Percentiles rank a stretch among this genome's conserved stretches.
Conservation (phyloP, 1,140 invertebrate species). For the Pachypsylla venusta region DNA sequence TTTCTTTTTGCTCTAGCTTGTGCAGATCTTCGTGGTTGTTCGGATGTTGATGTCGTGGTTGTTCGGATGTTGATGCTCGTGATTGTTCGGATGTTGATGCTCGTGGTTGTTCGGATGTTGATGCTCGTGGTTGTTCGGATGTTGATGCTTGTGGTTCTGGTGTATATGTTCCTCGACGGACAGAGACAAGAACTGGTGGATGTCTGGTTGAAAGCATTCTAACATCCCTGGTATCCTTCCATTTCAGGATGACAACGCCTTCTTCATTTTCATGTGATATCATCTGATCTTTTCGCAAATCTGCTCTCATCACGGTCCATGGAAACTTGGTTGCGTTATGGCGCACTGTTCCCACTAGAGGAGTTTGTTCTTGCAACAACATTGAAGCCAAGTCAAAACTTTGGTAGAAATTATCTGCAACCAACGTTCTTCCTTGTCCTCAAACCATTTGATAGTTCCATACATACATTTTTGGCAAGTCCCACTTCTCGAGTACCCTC, state of each 20-base stretch:
- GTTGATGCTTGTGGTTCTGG: no score
- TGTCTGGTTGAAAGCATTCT: constrained; percentile 21
- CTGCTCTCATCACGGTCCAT: no score
- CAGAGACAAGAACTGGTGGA: no score
- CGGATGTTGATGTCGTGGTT: no score
- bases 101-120: no score
- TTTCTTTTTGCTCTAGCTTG: constrained; percentile 14
- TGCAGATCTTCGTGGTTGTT: no score
- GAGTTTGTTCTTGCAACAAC: constrained; percentile 9
- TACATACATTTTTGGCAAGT: constrained; percentile 17
- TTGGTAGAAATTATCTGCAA: constrained; percentile 9
- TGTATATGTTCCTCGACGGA: no score
- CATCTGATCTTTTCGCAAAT: no score
- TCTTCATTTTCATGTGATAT: constrained; percentile 13
- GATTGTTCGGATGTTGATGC: no score
- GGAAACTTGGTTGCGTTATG: constrained; percentile 11
- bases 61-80: no score
- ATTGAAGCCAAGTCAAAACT: constrained; percentile 4
- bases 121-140: no score
- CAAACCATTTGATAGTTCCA: constrained; percentile 20
- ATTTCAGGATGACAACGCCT: constrained; percentile 22
- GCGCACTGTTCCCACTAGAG: constrained; percentile 11
- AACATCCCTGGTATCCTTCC: constrained; percentile 24
- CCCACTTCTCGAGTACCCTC: constrained; percentile 3
- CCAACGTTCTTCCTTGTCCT: constrained; percentile 13